Conservation (phyloP, 2,888 invertebrate genomes). For the Drosophila paranaensis region DNA sequence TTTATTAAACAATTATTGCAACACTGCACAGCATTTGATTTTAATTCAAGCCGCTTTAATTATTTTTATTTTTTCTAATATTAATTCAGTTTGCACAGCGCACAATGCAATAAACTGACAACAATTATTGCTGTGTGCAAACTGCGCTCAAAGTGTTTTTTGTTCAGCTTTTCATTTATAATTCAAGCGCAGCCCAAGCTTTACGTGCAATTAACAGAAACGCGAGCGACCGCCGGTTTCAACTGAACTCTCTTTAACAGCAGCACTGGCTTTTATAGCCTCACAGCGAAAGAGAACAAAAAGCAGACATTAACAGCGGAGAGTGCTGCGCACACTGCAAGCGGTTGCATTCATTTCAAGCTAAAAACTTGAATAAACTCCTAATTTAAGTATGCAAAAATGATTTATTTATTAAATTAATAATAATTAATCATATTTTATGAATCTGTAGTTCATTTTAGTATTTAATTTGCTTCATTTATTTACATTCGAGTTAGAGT, state of each 20-base stretch:
- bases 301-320: constrained; percentile 1
- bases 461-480: not conserved
- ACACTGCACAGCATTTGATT: constrained; percentile 21
- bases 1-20: constrained; percentile 27
- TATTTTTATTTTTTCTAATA: not conserved
- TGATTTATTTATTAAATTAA: too few species aligned
- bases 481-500: not conserved
- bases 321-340: not conserved
- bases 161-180: constrained; percentile 58
- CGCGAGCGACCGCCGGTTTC: constrained; percentile 68
- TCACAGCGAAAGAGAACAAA: constrained; percentile 26
- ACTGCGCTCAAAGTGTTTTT: constrained; percentile 63
- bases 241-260: constrained; percentile 55
- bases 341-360: not conserved
- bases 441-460: not conserved
- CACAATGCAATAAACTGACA: constrained; percentile 25
- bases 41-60: not conserved
- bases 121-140: constrained; percentile 43
- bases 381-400: too few species aligned
- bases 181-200: constrained; percentile 57
- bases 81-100: not conserved
- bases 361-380: not conserved
- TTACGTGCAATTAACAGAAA: constrained; percentile 52
- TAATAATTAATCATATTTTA: not conserved
- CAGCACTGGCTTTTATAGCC: constrained; percentile 58